phyloP scores from a whole-genome alignment of 2,797 vertebrate species.

The Poliocrania exsul region DNA sequence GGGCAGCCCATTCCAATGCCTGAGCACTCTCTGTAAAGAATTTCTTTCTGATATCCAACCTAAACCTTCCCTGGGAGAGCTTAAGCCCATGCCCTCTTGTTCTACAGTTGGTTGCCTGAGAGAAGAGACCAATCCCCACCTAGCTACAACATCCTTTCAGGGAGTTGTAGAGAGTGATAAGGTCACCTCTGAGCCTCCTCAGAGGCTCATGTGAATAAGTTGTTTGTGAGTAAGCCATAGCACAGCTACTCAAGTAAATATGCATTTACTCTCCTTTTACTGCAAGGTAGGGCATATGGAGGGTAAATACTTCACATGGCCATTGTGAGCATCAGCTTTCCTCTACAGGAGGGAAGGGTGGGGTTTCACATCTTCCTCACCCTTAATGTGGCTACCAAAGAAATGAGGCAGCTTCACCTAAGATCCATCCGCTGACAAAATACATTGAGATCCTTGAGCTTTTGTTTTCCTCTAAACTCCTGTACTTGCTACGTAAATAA shows the following conservation, averaged over 20 bases:
- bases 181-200: no score
- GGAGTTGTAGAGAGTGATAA: no score
- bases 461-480: background rate
- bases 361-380: background rate
- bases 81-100: no score
- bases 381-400: background rate
- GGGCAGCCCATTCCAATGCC: no score
- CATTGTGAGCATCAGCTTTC: background rate
- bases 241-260: background rate
- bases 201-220: background rate
- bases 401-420: background rate
- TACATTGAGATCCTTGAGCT: accelerated
- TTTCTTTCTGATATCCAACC: no score
- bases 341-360: background rate
- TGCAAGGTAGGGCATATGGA: background rate
- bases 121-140: no score
- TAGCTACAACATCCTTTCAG: no score
- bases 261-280: background rate
- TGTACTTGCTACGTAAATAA: background rate
- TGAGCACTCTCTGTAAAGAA: no score
- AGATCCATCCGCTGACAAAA: background rate
- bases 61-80: no score
- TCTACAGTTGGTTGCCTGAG: no score
- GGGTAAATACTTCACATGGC: background rate
- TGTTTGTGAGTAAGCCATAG: background rate